Percentiles rank a stretch among this genome's conserved stretches.
Conservation (phyloP, 1,140 invertebrate species). For the Sesamia nonagrioides region DNA sequence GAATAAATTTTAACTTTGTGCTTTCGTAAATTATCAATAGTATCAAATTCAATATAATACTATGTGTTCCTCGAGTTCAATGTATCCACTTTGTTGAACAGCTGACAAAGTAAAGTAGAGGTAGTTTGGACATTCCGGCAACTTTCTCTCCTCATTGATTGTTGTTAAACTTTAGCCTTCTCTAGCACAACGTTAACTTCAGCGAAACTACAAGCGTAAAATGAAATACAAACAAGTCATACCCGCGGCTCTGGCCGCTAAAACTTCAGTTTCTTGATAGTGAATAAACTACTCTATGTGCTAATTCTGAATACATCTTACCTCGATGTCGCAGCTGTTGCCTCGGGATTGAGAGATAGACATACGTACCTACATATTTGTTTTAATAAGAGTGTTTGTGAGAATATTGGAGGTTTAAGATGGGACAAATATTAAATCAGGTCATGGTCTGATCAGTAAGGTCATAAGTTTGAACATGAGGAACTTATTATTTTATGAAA, state of each 20-base stretch:
- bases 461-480: no score
- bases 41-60: no score
- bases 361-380: neutral
- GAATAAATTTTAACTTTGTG: no score
- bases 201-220: neutral
- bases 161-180: neutral
- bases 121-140: neutral
- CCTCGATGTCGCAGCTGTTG: neutral
- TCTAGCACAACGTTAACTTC: neutral
- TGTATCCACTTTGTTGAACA: neutral
- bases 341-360: neutral
- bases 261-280: neutral
- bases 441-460: no score
- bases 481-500: no score
- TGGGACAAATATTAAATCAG: neutral
- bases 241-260: neutral
- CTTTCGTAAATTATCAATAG: no score
- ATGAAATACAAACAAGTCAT: neutral
- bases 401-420: neutral
- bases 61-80: neutral
- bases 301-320: slow-evolving; percentile 2
- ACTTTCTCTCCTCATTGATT: neutral
- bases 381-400: neutral
- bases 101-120: neutral
- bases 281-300: slow-evolving; percentile 19